These are phyloP conservation scores for Dolichotis patagonum DNA, from an alignment of 2,113 vertebrate species.

Conservation along the genomic window DNA sequence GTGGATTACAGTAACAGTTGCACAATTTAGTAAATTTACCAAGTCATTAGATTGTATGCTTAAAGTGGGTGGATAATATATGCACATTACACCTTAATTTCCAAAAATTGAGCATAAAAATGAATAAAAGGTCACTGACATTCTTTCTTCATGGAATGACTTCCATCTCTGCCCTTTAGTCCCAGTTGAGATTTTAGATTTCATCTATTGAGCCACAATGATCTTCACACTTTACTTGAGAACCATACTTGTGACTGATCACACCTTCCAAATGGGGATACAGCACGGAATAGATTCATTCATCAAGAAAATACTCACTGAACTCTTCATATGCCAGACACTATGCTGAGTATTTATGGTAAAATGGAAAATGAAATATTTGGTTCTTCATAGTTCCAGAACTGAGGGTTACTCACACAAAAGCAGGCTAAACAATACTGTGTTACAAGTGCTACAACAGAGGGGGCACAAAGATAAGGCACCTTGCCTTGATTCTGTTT, in stretches of 20 bases:
- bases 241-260: not conserved
- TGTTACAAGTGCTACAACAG: not conserved
- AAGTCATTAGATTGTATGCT: not conserved
- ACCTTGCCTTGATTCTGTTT: not conserved
- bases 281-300: not conserved
- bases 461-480: not conserved
- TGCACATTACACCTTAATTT: not conserved
- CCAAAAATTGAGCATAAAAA: slow-evolving; percentile 21
- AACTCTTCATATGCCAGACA: not conserved
- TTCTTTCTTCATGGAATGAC: not conserved
- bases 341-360: not conserved
- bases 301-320: not conserved
- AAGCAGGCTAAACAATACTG: not conserved
- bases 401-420: not conserved
- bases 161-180: not conserved
- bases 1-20: not conserved
- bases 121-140: not conserved
- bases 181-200: not conserved
- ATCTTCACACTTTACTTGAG: not conserved
- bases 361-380: not conserved
- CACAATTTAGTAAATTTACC: slow-evolving; percentile 1
- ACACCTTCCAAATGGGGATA: not conserved
- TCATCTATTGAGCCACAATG: not conserved
- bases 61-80: not conserved
- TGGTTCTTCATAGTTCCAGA: not conserved